A percentile compares a stretch with the other conserved stretches of the same genome.
Conservation (phyloP, 2,888 invertebrate genomes). For the Nomada ruficornis region DNA sequence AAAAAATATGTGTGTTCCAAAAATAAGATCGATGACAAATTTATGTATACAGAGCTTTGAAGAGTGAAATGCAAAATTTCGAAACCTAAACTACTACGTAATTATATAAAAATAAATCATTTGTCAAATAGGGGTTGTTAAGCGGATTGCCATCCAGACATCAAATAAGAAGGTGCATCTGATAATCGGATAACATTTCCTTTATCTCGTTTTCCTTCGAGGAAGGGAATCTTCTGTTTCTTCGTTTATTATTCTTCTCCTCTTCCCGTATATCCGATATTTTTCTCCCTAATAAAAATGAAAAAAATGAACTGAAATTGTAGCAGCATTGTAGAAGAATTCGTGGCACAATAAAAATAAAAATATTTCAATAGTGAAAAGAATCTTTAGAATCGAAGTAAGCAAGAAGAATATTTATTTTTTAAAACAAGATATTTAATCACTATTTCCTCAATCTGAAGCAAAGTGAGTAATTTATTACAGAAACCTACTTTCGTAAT, state of each 20-base stretch:
- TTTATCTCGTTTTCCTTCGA: slow-evolving; percentile 16
- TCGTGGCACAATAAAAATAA: neutral
- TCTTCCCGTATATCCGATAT: neutral
- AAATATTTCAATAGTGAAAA: no score
- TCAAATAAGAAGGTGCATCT: slow-evolving; percentile 5
- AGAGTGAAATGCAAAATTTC: no score
- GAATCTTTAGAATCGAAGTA: no score
- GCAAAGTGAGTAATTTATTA: neutral
- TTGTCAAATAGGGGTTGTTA: neutral
- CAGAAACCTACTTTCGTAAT: neutral
- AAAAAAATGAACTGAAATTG: neutral
- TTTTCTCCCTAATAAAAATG: neutral
- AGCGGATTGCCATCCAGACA: slow-evolving; percentile 2
- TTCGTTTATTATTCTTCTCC: neutral
- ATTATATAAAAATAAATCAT: neutral
- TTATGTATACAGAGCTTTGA: no score
- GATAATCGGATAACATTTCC: slow-evolving; percentile 15
- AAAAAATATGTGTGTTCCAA: neutral
- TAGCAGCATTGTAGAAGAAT: neutral
- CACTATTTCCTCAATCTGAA: neutral
- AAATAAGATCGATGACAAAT: neutral
- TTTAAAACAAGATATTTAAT: neutral
- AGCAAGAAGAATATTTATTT: neutral
- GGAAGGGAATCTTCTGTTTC: neutral
- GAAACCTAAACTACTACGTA: no score